Base-by-base conservation (phyloP, 2,888 invertebrate species). In the Emesis russula region DNA sequence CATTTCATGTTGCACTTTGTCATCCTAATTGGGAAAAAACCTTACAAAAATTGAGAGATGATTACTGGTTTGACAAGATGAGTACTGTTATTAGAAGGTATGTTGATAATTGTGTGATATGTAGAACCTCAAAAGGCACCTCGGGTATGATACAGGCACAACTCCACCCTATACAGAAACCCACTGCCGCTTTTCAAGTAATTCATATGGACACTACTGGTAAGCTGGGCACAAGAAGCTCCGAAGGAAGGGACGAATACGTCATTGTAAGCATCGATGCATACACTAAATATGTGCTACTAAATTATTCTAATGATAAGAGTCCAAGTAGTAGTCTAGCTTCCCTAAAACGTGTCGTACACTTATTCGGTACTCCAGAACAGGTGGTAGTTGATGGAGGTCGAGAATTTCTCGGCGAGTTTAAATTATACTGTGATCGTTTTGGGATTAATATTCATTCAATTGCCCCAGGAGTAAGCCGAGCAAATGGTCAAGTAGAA, bases 1-100 rank as follows among this genome's bases (percentile, higher is more conserved):
- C 90, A 0, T 93, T 58, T 31, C 94, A 95, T n/a, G 81, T 79
- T 0, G 63, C 89, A 0, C 79, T 95, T 0, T 77, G 92, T n/a
- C 91, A 90, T 13, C 78, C 92, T 0, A 94, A 94, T 0, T 94
- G 93, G 91, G 95, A 95, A 25, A 95, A 94, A 41, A 95, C 95
- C 36, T 81, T 68, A 36, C 88, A 77, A 58, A 91, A 93, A 68
- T 48, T 90, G 0, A 68, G 18, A 25, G 88, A 91, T 6, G 70
- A 53, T 13, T 92, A 87, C 33, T 92, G 88, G 87, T 93, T 94
- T 41, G 71, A 80, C 0, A 86, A 84, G 18, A 92, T 93, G 94
- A 77, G 15, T 25, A 31, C 78, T 1, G 44, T 25, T 3, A 13
- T 87, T 5, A 31, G 82, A 53, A 33, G 11, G 3, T 89, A 85